Percentiles rank a stretch among this genome's conserved stretches.
Conservation (phyloP, 1,140 invertebrate genomes). For the Ceratina calcarata region DNA sequence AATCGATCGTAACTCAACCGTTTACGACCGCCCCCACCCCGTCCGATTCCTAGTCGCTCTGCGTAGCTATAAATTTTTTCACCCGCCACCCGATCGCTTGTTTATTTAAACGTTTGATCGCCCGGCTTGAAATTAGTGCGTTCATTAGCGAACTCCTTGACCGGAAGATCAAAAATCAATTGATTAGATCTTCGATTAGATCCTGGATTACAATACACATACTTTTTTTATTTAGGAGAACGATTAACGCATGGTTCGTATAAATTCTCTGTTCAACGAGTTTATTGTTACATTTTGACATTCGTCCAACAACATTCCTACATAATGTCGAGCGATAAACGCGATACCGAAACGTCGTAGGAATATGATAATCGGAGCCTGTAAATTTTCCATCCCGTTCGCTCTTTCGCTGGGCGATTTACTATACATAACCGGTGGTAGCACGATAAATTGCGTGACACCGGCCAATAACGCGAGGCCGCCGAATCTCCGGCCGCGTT, state of each 20-base stretch:
- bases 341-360: conserved; percentile 10
- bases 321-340: no score
- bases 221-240: no score
- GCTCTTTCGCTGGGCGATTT: conserved; percentile 39
- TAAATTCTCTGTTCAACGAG: background rate
- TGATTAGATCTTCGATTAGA: no score
- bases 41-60: conserved; percentile 40
- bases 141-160: conserved; percentile 20
- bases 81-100: conserved; percentile 32
- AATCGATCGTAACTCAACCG: conserved; percentile 48
- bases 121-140: conserved; percentile 19
- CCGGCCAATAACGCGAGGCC: conserved; percentile 22
- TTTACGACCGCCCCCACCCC: conserved; percentile 35
- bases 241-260: no score
- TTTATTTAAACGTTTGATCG: conserved; percentile 30
- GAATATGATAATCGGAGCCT: conserved; percentile 25
- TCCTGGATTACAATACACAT: no score
- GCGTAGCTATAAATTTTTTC: conserved; percentile 45
- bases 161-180: no score
- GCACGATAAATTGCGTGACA: conserved; percentile 49
- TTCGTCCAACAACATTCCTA: no score
- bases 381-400: conserved; percentile 23
- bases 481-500: conserved; percentile 25
- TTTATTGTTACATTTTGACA: no score
- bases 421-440: conserved; percentile 25